These are phyloP conservation scores for Spodoptera picta DNA, from an alignment of 2,888 invertebrate species.

Conservation along the genomic window DNA sequence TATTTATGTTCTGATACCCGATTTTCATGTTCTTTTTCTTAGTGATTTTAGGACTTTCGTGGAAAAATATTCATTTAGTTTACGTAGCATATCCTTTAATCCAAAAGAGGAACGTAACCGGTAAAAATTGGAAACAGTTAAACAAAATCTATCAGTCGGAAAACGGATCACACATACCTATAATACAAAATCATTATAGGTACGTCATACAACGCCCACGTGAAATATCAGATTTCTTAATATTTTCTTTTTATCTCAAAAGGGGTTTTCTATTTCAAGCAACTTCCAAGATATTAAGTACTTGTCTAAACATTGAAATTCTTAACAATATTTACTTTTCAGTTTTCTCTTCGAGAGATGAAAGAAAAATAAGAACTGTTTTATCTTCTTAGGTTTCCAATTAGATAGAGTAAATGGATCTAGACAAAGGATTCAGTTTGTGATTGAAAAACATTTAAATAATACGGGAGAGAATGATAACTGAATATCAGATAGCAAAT, in stretches of 20 bases:
- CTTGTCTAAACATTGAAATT: conserved; percentile 17
- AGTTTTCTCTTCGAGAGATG: conserved; percentile 3
- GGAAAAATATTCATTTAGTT: too few species aligned
- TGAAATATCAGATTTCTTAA: too few species aligned
- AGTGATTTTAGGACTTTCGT: too few species aligned
- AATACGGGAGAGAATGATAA: background rate
- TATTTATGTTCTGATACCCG: background rate
- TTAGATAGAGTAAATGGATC: conserved; percentile 6
- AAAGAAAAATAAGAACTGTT: conserved; percentile 4
- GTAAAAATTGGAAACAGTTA: too few species aligned
- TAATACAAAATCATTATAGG: too few species aligned
- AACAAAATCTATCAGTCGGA: too few species aligned
- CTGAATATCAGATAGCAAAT: background rate
- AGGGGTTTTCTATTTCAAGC: conserved; percentile 1
- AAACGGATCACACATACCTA: too few species aligned
- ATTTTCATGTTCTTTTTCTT: too few species aligned
- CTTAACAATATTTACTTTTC: conserved; percentile 6
- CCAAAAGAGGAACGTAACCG: too few species aligned
- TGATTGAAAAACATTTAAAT: background rate
- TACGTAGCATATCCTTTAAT: too few species aligned
- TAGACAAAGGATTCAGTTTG: background rate
- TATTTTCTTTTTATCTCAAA: background rate
- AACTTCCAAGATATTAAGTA: conserved; percentile 1
- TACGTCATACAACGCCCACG: too few species aligned
- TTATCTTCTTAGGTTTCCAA: conserved; percentile 16